Evolutionary conservation across 2,797 vertebrate genomes (phyloP).

Genomic region (Gambelia wislizenii): DNA sequence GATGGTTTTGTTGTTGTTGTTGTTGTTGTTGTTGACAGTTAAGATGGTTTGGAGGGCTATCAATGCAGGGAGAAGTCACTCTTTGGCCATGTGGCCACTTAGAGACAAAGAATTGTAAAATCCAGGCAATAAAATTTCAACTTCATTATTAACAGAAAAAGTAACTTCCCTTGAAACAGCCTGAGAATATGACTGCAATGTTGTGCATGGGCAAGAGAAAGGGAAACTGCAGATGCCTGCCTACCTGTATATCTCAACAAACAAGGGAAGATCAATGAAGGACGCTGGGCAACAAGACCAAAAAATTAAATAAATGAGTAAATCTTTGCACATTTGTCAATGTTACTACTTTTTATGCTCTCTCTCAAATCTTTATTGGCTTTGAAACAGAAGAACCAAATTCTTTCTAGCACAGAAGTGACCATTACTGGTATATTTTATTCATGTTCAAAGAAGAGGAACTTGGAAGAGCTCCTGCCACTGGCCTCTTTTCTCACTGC

Average conservation of each 20-base stretch:
- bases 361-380: not conserved
- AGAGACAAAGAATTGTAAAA: no score
- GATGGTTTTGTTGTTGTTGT: no score
- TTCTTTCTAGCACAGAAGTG: not conserved
- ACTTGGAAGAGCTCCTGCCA: slow-evolving; percentile 11
- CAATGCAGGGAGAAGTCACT: no score
- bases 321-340: not conserved
- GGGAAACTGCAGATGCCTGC: not conserved
- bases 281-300: not conserved
- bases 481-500: slow-evolving; percentile 14
- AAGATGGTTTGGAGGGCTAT: no score
- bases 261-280: not conserved
- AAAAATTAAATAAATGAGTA: no score
- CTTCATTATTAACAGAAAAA: no score
- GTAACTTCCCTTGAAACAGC: no score
- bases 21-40: no score
- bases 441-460: slow-evolving; percentile 5
- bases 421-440: slow-evolving; percentile 42
- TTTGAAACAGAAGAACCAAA: not conserved
- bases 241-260: not conserved
- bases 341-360: not conserved
- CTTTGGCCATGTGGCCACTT: no score
- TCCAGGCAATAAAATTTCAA: no score
- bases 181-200: no score
- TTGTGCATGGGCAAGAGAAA: not conserved